Evolutionary conservation across 2,797 vertebrate genomes (phyloP), one percentile per base, ranked within the genome.

Genomic region (Sebastes hubbsi): DNA sequence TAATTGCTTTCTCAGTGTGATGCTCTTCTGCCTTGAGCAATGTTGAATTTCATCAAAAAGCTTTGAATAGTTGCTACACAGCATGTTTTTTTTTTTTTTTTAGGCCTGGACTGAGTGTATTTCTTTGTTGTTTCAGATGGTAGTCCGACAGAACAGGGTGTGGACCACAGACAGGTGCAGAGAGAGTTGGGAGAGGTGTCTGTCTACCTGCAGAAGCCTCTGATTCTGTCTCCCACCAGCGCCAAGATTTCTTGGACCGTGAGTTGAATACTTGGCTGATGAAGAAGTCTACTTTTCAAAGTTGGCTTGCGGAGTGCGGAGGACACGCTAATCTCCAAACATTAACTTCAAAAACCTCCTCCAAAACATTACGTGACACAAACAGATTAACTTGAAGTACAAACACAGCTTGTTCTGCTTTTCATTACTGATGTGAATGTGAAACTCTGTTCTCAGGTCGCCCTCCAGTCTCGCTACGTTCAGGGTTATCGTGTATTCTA

Each of bases 161-260:
- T 96, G 77, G 97, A 98, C 88, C 96, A 96, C 0, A 93, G 96
- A 74, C 95, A 95, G 89, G 95, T 97, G 67, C 97, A 97, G 89
- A 85, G 82, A 13, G 97, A 97, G 81, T 91, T 99, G 72, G 96
- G 95, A 0, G 96, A 96, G 72, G 96, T 98, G 69, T 92, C 91
- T 0, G 95, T 99, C 68, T 95, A 89, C 77, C 94, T 98, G n/a
- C 96, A 97, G 93, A 96, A 97, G 68, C 97, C 97, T 0, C 67
- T 93, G 59, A 90, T 97, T 73, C 93, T 99, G 59, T 97, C 97
- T 2, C 95, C 92, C 6, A 95, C 95, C 27, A 95, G 96, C 0
- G 91, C 98, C 88, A 97, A 95, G 88, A 96, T 99, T 89, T 95
- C 96, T 84, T 99, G 98, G 98, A 98, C 95, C 0, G 98, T 99